Evolutionary conservation across 2,113 vertebrate species (phyloP).

Genomic region (Cygnus atratus): DNA sequence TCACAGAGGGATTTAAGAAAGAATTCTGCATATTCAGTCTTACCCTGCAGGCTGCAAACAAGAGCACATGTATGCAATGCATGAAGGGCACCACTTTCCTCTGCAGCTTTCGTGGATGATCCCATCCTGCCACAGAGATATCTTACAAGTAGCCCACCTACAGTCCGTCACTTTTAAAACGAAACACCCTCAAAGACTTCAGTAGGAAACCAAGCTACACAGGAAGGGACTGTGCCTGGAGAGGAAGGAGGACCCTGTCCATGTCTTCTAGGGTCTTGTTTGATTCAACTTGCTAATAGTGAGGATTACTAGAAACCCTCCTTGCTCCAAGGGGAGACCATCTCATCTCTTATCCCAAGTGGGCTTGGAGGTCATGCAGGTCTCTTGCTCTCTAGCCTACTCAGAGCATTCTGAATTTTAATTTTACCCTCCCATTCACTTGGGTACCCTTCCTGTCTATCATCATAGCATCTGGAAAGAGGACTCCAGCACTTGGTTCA

Average conservation of each 20-base stretch:
- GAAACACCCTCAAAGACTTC: background rate
- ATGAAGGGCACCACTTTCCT: background rate
- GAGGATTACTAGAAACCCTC: background rate
- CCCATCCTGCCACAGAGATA: background rate
- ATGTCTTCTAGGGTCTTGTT: background rate
- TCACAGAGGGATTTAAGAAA: background rate
- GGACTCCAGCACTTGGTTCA: background rate
- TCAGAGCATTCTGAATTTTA: background rate
- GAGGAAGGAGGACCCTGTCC: background rate
- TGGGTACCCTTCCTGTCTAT: background rate
- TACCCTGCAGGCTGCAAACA: background rate
- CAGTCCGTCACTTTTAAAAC: background rate
- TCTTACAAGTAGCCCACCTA: background rate
- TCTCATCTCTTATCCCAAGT: background rate
- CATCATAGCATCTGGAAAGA: background rate
- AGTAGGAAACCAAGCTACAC: background rate
- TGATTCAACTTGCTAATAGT: background rate
- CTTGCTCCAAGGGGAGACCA: background rate
- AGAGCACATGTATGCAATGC: background rate
- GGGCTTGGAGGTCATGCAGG: background rate
- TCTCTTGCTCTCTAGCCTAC: background rate
- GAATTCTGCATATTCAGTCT: background rate
- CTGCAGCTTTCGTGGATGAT: too few species aligned
- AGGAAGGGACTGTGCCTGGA: background rate
- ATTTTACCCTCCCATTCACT: background rate